Base-by-base conservation (phyloP, 23 tunicate genomes). In the Ascidia mentula region DNA sequence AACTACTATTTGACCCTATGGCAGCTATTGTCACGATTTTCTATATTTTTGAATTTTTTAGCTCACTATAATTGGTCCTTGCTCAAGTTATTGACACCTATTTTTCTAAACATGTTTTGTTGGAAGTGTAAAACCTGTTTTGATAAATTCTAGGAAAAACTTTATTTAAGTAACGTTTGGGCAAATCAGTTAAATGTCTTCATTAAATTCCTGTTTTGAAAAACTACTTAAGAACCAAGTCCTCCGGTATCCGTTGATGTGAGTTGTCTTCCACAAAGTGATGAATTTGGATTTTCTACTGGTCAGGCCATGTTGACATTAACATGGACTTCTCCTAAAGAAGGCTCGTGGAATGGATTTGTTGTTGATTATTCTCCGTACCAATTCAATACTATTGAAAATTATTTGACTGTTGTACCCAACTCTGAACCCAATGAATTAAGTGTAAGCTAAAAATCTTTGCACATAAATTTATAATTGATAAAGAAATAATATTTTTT, bases 321-420 rank as follows among this genome's bases (percentile, higher is more conserved):
- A 60, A 2, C 74, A 22, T 91, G 97, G 97, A 13, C 84, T 8
- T 77, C 84, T 1, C 97, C 97, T 24, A 77, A 36, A n/a, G 24
- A 71, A 33, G 97, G 97, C 59, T 31, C 30, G n/a, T 85, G 97
- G 90, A 90, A 91, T 59, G 85, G 83, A 30, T 91, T 91, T 77
- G 84, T 86, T 36, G 45, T 91, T n/a, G 87, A 91, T 78, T 91
- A 85, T 69, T 91, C 97, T 32, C 97, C 97, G 0, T 85, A 79
- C 61, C 86, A 45, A n/a, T 91, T 85, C 38, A 86, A 91, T 36
- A 2, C 40, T 22, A n/a, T 82, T 26, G 59, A 34, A n/a, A 84
- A 82, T 7, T 18, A 34, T 9, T 71, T 77, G 24, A 86, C 87
- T 0, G 28, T 88, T n/a, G 46, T 72, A 0, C 37, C 83, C 18